Base-by-base conservation (phyloP, 2,888 invertebrate genomes). In the Listrodromus nycthemerus region DNA sequence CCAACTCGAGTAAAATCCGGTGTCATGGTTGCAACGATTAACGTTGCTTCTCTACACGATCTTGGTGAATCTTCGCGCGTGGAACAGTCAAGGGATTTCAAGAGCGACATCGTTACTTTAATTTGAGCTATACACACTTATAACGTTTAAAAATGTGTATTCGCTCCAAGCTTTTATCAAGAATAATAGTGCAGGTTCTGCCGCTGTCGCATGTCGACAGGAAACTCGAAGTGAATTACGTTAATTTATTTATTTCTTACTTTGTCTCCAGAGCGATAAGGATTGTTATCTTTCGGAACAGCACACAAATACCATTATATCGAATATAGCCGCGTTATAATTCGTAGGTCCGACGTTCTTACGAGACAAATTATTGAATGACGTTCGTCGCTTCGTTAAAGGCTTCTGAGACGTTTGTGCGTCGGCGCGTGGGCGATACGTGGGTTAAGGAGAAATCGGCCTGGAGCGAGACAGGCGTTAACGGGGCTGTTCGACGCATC, bases 361-460 rank as follows among this genome's bases (percentile, higher is more conserved):
- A 21, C 27, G 61, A 24, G 21, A 21, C 69, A 19, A 30, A 77
- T 65, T 21, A n/a, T 6, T n/a, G n/a, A 16, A 30, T 4, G 61
- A n/a, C 30, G 33, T 27, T 30, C 27, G 33, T 61, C n/a, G 27
- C 24, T 16, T 30, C 27, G 13, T 30, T 52, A 52, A 19, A 52
- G 30, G 13, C 37, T 48, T 30, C 6, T 13, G 52, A n/a, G 50
- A 55, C 41, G 37, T 77, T 50, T 33, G 50, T 69, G 45, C 66
- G 63, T 55, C 30, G 71, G n/a, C 33, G 74, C 30, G 76, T 66
- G 55, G 45, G 69, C 61, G 55, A 63, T 37, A 87, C 88, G 87
- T 89, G 87, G 88, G 87, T 88, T 87, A 80, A 87, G 84, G 89
- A 89, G 90, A 90, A 90, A 90, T 90, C 88, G 85, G 77, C 81